Percentiles rank a stretch among this genome's conserved stretches.
phyloP scores from a whole-genome alignment of 2,797 vertebrate species.

The Enteromius thamalakanensis region DNA sequence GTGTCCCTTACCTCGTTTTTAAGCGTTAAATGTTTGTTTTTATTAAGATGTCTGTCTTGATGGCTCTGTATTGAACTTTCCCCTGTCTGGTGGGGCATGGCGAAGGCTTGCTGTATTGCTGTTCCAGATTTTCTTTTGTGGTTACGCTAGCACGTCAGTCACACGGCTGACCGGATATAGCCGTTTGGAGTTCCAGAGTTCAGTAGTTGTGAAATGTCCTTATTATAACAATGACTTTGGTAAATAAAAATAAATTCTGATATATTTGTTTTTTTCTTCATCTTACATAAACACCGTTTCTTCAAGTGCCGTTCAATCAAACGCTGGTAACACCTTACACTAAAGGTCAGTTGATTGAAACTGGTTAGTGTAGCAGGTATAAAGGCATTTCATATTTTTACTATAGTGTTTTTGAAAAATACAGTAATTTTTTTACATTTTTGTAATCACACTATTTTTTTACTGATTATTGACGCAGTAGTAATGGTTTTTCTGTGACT shows the following conservation, averaged over 20 bases:
- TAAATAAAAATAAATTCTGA: conserved; percentile 65
- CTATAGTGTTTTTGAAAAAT: not conserved
- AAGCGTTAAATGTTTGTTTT: conserved; percentile 56
- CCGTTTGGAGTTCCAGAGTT: conserved; percentile 65
- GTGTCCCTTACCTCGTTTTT: conserved; percentile 64
- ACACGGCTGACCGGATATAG: conserved; percentile 49
- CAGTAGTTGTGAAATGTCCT: conserved; percentile 75
- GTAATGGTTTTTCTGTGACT: not conserved
- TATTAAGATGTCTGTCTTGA: conserved; percentile 57
- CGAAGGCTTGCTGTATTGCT: conserved; percentile 47
- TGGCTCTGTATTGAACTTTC: conserved; percentile 47
- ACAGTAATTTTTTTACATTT: not conserved
- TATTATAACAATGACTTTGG: conserved; percentile 72
- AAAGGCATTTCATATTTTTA: not conserved
- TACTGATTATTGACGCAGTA: not conserved
- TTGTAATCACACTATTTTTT: not conserved
- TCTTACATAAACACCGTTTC: not conserved
- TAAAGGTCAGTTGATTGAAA: not conserved
- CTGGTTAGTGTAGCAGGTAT: not conserved
- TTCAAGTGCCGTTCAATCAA: not conserved
- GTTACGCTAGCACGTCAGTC: conserved; percentile 56
- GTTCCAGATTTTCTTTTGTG: conserved; percentile 48
- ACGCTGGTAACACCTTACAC: not conserved
- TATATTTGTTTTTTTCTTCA: not conserved
- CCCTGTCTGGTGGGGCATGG: conserved; percentile 24